Base-by-base conservation (phyloP, 2,113 vertebrate species). In the Numida meleagris region DNA sequence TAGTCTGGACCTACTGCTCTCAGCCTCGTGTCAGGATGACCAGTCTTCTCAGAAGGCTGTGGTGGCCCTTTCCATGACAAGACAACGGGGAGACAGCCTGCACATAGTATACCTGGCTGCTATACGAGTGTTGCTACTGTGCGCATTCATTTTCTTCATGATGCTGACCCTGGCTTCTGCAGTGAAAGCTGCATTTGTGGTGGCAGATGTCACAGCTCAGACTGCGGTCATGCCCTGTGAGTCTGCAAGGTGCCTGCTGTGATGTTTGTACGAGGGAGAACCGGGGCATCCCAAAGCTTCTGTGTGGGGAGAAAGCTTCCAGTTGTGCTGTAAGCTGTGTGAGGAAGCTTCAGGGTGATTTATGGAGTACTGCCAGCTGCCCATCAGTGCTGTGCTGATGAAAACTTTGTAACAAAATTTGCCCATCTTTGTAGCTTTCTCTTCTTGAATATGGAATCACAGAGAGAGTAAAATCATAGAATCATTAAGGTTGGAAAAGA, bases 11-110 rank as follows among this genome's bases (percentile, higher is more conserved):
- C 59, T 83, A 17, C 31, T 50, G n/a, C 17, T 48, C 62, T 57
- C 25, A 58, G 42, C 21, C 2, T 0, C 20, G 34, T 4, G n/a
- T 20, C 0, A 0, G 15, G 19, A 10, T 34, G 11, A 34, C 8
- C 50, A 36, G 34, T 38, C 53, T 77, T 42, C 48, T 78, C 34
- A 4, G 5, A n/a, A 27, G 45, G 29, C 15, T 36, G 24, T 45
- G 43, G 18, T 2, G 10, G 29, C 46, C 33, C 55, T 63, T 61
- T 46, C 46, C 46, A 38, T 21, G 74, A 38, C 27, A 18, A 20
- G 1, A 2, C 9, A 12, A 21, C 4, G 8, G 24, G 20, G 13
- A 42, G 43, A 1, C 25, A 14, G 20, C 27, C 57, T 46, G 19
- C 1, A 1, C 6, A 0, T 19, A 12, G 58, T 29, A 1, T 6